phyloP scores from a whole-genome alignment of 2,797 vertebrate species.

The Parambassis ranga region DNA sequence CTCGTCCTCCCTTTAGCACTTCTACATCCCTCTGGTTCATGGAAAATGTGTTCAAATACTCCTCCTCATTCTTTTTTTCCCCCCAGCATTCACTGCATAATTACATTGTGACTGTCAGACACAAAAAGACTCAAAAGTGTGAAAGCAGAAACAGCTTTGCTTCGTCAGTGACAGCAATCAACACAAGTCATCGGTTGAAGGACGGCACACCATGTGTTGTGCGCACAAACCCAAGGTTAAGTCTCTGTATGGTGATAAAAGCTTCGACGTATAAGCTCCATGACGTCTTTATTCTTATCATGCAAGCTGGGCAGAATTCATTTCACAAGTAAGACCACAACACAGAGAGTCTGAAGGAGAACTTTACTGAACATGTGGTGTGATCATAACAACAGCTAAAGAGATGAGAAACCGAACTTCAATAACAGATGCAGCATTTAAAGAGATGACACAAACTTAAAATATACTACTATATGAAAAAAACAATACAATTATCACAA shows the following conservation, averaged over 20 bases:
- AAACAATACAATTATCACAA: not conserved
- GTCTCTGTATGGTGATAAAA: not conserved
- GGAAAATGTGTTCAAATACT: not conserved
- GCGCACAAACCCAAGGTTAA: conserved; percentile 11
- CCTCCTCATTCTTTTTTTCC: not conserved
- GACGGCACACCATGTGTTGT: not conserved
- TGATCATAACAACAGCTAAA: not conserved
- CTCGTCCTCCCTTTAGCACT: not conserved
- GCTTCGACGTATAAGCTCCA: not conserved
- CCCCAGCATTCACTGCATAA: not conserved
- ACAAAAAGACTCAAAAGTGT: not conserved
- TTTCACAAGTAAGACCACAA: not conserved
- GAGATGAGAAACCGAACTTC: not conserved
- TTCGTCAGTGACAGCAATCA: not conserved
- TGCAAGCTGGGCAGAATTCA: too few species aligned
- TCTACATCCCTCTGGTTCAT: conserved; percentile 2
- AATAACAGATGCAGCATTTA: not conserved
- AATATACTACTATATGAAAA: not conserved
- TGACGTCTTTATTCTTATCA: not conserved
- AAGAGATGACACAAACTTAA: not conserved
- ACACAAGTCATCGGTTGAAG: not conserved
- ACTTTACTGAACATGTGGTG: conserved; percentile 28
- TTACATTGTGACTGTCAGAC: not conserved
- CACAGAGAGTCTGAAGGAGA: conserved; percentile 1
- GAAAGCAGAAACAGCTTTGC: not conserved